Percentiles rank a stretch among this genome's conserved stretches.
Evolutionary conservation across 2,113 vertebrate species (phyloP).

Genomic region (Struthidea cinerea): DNA sequence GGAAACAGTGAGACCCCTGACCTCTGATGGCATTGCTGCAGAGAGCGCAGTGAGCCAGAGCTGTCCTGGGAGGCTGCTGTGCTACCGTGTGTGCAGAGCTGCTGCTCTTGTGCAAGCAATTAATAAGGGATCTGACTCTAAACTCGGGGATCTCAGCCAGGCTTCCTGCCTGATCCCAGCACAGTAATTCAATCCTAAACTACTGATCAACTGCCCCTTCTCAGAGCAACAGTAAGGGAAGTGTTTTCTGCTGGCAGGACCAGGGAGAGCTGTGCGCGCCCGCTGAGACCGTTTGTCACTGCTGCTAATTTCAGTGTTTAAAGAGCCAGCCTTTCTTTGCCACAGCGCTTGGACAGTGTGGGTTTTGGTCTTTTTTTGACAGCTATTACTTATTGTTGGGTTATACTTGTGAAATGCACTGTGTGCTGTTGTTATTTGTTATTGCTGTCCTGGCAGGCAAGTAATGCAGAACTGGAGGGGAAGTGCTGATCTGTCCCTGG

Average conservation of each 20-base stretch:
- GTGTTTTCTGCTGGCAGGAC: not conserved
- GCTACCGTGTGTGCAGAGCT: not conserved
- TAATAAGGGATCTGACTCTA: not conserved
- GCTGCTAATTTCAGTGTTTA: not conserved
- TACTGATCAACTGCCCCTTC: not conserved
- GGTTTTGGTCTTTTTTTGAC: not conserved
- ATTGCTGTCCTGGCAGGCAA: not conserved
- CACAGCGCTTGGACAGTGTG: rapidly evolving
- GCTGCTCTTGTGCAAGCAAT: not conserved
- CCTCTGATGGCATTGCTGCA: not conserved
- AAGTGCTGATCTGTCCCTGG: rapidly evolving
- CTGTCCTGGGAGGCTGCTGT: not conserved
- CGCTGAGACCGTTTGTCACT: not conserved
- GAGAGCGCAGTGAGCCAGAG: not conserved
- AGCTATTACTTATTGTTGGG: not conserved
- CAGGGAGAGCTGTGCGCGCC: not conserved
- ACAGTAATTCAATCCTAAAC: not conserved
- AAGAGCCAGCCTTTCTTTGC: not conserved
- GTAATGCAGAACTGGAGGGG: not conserved
- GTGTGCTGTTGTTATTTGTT: not conserved
- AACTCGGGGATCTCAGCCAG: not conserved
- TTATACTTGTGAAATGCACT: not conserved
- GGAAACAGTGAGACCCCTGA: not conserved
- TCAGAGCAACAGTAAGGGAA: not conserved
- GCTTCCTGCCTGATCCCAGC: not conserved